Evolutionary conservation across 23 tunicate species (phyloP), one percentile per base, ranked within the genome.

Genomic region (Styela clava): DNA sequence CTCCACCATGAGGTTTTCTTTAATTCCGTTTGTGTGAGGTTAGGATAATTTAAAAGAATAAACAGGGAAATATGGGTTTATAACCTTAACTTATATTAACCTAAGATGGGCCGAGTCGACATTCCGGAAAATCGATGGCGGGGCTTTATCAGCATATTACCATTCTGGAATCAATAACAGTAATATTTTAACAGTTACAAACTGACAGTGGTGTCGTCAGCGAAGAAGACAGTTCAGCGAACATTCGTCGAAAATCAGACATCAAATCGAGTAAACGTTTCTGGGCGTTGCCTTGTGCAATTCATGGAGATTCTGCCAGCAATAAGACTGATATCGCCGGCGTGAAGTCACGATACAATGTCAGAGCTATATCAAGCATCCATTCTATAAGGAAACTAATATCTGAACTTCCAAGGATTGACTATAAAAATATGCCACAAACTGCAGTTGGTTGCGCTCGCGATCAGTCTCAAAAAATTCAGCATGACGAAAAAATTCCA

Each of bases 251-350:
- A 3, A 64, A 64, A 25, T 27, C 29, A 5, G 31, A 27, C 69
- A 64, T 64, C 69, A 67, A 67, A 67, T 67, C 71, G 22, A 67
- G 31, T 16, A 67, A 67, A 29, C 30, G 71, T 18, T 67, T 67
- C 31, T 67, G 71, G 71, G 71, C 71, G 19, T 29, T 67, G 31
- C 16, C 71, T 67, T 67, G 71, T 0, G 71, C 71, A 22, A 67
- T 67, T 29, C 71, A 67, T 22, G 71, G 31, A 1, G 0, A 27
- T 25, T 1, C 71, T 18, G 24, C 71, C 16, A 67, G 31, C 71
- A 67, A 1, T 44, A 44, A 44, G 12, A 44, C 56, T 7, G 56
- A 44, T 12, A 12, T 44, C 7, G 56, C 56, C 56, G 56, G 56
- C 7, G 56, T 44, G 9, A 44, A 44, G 12, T 44, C 56, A 5